Evolutionary conservation across 2,888 invertebrate genomes (phyloP).

Genomic region (Tipula vernalis): DNA sequence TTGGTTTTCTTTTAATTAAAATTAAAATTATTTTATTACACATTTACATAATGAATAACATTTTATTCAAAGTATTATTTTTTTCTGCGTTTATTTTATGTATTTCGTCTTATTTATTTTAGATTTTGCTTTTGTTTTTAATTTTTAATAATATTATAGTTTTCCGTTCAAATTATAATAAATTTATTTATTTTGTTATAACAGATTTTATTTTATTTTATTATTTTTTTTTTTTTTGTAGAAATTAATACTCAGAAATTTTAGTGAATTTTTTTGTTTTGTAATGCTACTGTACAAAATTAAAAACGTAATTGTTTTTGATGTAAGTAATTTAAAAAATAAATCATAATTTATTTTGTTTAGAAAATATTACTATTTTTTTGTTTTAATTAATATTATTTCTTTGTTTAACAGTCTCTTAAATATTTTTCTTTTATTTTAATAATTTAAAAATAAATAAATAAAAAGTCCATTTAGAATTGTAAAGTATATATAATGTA

Average conservation of each 20-base stretch:
- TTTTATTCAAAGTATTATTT: background rate
- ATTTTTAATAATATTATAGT: background rate
- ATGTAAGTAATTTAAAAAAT: background rate
- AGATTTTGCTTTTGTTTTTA: background rate
- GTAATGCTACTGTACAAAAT: background rate
- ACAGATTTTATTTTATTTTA: background rate
- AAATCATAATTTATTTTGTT: background rate
- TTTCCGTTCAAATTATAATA: background rate
- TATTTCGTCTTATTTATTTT: background rate
- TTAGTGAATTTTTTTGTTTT: background rate
- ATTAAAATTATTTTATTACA: constrained; percentile 4
- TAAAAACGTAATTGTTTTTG: background rate
- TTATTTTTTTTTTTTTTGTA: background rate
- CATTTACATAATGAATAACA: background rate
- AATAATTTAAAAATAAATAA: background rate
- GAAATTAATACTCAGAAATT: background rate
- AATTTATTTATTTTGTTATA: background rate
- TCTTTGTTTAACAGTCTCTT: background rate
- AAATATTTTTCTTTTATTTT: background rate
- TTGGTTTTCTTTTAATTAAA: background rate
- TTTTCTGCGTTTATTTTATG: background rate
- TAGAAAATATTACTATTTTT: background rate
- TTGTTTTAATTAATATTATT: background rate
- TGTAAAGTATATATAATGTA: background rate
- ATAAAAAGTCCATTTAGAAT: background rate